A percentile compares a stretch with the other conserved stretches of the same genome.
phyloP scores from a whole-genome alignment of 2,113 vertebrate genomes.

The Colistium nudipinnis region DNA sequence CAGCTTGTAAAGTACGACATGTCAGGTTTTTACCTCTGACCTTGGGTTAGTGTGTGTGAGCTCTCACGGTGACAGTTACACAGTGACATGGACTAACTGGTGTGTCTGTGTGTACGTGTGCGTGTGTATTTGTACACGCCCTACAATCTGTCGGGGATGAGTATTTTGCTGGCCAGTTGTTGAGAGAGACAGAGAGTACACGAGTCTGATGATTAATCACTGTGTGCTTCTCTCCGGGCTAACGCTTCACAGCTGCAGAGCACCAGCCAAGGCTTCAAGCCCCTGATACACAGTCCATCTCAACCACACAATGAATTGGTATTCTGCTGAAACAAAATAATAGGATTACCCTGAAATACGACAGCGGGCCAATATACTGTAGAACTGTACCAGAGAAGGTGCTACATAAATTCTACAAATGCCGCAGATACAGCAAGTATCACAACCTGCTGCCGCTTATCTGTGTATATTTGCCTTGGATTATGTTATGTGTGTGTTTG shows the following conservation, averaged over 20 bases:
- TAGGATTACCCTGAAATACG: constrained; percentile 3
- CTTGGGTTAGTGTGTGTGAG: constrained; percentile 19
- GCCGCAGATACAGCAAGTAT: neutral
- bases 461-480: neutral
- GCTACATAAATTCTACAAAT: neutral
- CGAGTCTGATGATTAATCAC: constrained; percentile 60
- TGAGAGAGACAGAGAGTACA: constrained; percentile 18
- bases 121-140: neutral
- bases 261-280: constrained; percentile 9
- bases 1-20: neutral
- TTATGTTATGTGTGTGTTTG: constrained; percentile 5
- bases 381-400: too few species aligned
- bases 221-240: constrained; percentile 33
- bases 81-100: constrained; percentile 8
- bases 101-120: constrained; percentile 18
- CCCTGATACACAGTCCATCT: constrained; percentile 7
- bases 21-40: constrained; percentile 18
- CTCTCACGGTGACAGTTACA: constrained; percentile 28
- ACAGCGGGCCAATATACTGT: neutral
- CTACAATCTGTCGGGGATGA: constrained; percentile 58
- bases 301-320: constrained; percentile 42
- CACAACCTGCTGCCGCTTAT: neutral
- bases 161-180: constrained; percentile 59
- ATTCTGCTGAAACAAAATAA: constrained; percentile 16
- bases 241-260: constrained; percentile 66